These are phyloP conservation scores for Bombyx huttoni DNA, from an alignment of 2,888 invertebrate genomes.

Conservation along the genomic window DNA sequence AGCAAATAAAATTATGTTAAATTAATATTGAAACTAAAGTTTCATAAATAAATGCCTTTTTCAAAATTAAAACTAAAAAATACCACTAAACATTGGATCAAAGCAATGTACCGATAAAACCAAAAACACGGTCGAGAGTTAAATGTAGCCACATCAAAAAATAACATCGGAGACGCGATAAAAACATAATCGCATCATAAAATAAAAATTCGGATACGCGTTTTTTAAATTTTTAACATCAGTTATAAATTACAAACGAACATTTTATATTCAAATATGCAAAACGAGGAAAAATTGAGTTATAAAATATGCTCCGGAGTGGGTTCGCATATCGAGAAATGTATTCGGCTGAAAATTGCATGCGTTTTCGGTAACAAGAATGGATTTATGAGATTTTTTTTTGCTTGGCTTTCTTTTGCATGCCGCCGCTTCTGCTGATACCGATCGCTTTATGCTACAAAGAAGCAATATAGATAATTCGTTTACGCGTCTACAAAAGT, in stretches of 20 bases:
- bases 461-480: neutral
- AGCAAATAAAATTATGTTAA: too few species aligned
- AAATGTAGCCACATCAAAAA: neutral
- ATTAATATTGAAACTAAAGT: too few species aligned
- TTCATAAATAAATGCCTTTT: too few species aligned
- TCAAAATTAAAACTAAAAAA: too few species aligned
- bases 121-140: neutral
- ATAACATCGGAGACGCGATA: neutral
- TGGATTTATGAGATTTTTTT: conserved; percentile 23
- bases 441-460: conserved; percentile 16
- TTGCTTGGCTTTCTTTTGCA: conserved; percentile 13
- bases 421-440: conserved; percentile 10
- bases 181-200: neutral
- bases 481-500: neutral
- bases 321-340: conserved; percentile 11
- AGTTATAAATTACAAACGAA: conserved; percentile 2
- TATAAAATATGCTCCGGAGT: conserved; percentile 14
- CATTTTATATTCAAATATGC: conserved; percentile 6
- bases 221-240: conserved; percentile 1
- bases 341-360: conserved; percentile 15
- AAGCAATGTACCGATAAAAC: neutral
- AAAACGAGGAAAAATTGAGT: conserved; percentile 23
- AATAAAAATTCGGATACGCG: neutral
- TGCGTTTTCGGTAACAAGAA: conserved; percentile 22
- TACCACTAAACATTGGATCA: neutral